Base-by-base conservation (phyloP, 37 sponge, comb jelly and placozoan species). In the Cladorhizidae sp. region DNA sequence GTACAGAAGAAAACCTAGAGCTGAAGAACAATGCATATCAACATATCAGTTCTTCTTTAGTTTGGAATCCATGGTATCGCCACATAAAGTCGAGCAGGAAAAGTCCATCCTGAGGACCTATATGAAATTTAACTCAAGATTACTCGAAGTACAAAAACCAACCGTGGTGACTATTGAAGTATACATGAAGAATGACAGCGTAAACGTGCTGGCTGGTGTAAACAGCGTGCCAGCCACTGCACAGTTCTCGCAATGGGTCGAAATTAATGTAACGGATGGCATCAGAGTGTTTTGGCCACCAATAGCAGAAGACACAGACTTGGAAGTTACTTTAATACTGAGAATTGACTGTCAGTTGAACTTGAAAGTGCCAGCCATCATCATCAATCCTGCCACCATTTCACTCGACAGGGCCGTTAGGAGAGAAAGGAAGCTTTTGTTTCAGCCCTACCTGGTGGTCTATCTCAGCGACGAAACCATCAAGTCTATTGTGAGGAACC, bases 191-290 rank as follows among this genome's bases (percentile, higher is more conserved):
- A 28, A 70, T 62, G 57, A 33, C 40, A 77, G 58, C 72, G 17
- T 40, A 18, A 63, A 29, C 15, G 68, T 67, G 20, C 26, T 35
- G 64, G 67, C 76, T 31, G 56, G 57, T 0, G 40, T 3, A 40
- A 40, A 76, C 1, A 14, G 40, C 32, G 67, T 56, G 17, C 37
- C 36, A 21, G 74, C 64, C 33, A 67, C 57, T 12, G 31, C 29
- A 21, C 29, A 33, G 0, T 68, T 74, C 15, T 63, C 45, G 62
- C 57, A 56, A 8, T 86, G 75, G 75, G 12, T 64, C 25, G 87
- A 86, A 57, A 67, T 80, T n/a, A 50, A 86, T 70, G 28, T 86
- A 28, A 86, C 87, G 1, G 36, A 75, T 1, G 76, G 75, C 0
- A 14, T 86, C 2, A 14, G 33, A 33, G 21, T 39, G 2, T 12